These are phyloP conservation scores for Amphimedon queenslandica DNA, from an alignment of 37 sponge, comb jelly and placozoan species.

Conservation along the genomic window DNA sequence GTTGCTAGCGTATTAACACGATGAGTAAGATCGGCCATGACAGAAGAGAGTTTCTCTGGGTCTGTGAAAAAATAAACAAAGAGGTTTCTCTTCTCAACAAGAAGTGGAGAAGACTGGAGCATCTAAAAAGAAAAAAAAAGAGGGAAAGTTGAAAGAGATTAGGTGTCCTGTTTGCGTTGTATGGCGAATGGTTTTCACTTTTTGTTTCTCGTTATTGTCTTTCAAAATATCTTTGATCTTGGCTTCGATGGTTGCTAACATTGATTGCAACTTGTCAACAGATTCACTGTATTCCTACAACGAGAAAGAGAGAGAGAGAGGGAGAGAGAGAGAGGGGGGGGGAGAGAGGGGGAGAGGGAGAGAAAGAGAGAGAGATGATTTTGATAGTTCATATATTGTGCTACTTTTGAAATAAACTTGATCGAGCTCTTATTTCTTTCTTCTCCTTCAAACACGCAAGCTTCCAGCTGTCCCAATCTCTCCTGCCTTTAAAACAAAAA, in stretches of 20 bases:
- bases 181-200: conserved; percentile 6
- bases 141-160: neutral
- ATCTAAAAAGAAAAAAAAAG: conserved; percentile 11
- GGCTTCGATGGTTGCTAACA: conserved; percentile 29
- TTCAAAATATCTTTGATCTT: conserved; percentile 42
- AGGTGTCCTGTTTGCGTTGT: too few species aligned
- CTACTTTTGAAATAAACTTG: too few species aligned
- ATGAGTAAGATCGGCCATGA: conserved; percentile 31
- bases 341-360: neutral
- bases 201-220: conserved; percentile 38
- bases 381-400: neutral
- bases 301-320: neutral
- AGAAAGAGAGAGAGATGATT: neutral
- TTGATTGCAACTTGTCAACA: conserved; percentile 5
- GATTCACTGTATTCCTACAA: neutral
- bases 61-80: conserved; percentile 76
- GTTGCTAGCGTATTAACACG: conserved; percentile 37
- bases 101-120: conserved; percentile 27
- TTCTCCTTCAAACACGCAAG: too few species aligned
- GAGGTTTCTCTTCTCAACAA: conserved; percentile 47
- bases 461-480: too few species aligned
- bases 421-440: too few species aligned
- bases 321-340: neutral
- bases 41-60: conserved; percentile 25
- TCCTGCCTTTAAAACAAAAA: too few species aligned